Base-by-base conservation (phyloP, 2,113 vertebrate genomes). In the Hiodon alosoides region DNA sequence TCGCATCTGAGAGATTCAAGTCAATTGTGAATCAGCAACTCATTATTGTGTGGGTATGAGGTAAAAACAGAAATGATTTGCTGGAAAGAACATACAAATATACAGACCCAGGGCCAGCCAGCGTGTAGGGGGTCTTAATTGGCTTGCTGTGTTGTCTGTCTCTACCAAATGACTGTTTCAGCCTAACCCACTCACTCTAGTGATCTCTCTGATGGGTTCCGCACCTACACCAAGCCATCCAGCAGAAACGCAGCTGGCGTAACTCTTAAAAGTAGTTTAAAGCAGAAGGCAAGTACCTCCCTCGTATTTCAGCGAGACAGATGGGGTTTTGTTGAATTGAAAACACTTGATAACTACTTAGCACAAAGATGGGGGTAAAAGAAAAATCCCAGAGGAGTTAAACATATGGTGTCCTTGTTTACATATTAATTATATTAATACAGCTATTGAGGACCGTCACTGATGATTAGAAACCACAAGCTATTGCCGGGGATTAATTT, bases 11-110 rank as follows among this genome's bases (percentile, higher is more conserved):
- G 31, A 46, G 54, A 70, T 60, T 71, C 16, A 14, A 64, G 62
- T 77, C 74, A 71, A 79, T 79, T 79, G 60, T 50, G 48, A 53
- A 76, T 70, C 71, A 74, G 68, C 79, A 67, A 69, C 16, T 66
- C 57, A 53, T 50, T 31, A 31, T 31, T 31, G 31, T 31, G 31
- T 31, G 31, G 31, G 31, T 31, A 31, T 31, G 31, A 31, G 31
- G 31, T 31, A 31, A 31, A 31, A 31, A 31, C 31, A 31, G 31
- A 31, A 31, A 31, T 31, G 31, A 31, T 31, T 31, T 31, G 31
- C 31, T 31, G 31, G 31, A 31, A 31, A 31, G 31, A 31, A 31
- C 31, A 31, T 31, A 31, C 31, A 31, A 31, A 31, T 31, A 31
- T 31, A 31, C 31, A 31, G 31, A 31, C 31, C 31, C 31, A 31